Base-by-base conservation (phyloP, 2,888 invertebrate genomes). In the Sthenelais limicola region DNA sequence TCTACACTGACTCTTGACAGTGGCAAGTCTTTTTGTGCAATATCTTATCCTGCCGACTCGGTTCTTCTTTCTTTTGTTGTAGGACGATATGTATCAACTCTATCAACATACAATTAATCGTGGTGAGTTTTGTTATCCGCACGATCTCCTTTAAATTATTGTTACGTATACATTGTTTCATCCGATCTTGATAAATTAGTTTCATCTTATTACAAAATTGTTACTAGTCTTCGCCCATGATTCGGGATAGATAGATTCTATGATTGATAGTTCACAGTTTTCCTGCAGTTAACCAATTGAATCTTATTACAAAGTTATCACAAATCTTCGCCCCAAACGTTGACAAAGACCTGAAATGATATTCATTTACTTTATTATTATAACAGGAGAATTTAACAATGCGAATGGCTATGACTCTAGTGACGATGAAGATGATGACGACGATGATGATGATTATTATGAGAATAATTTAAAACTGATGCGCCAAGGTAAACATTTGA, bases 41-140 rank as follows among this genome's bases (percentile, higher is more conserved):
- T n/a, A n/a, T n/a, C n/a, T n/a, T n/a, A n/a, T n/a, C n/a, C n/a
- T n/a, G n/a, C n/a, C n/a, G n/a, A 5, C 49, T n/a, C 5, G 5
- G 24, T n/a, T n/a, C 15, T 32, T 3, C 32, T 28, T 30, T 51
- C 48, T 76, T 47, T 72, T 49, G 51, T 81, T 80, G 52, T 79
- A 83, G 83, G 80, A 77, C 38, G 81, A 82, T 67, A 82, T 81
- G 81, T 71, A 82, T 68, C 71, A 77, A 32, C 74, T 81, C 52
- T 83, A 82, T 73, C 80, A 83, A 79, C 82, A 83, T 58, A 80
- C 82, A 9, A 82, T 83, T 72, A 81, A 81, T 33, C 21, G n/a
- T n/a, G n/a, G n/a, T n/a, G n/a, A n/a, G n/a, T n/a, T n/a, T n/a
- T n/a, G n/a, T n/a, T n/a, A n/a, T n/a, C n/a, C n/a, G n/a, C n/a